Base-by-base conservation (phyloP, 2,888 invertebrate genomes). In the Ommatoiulus sabulosus region DNA sequence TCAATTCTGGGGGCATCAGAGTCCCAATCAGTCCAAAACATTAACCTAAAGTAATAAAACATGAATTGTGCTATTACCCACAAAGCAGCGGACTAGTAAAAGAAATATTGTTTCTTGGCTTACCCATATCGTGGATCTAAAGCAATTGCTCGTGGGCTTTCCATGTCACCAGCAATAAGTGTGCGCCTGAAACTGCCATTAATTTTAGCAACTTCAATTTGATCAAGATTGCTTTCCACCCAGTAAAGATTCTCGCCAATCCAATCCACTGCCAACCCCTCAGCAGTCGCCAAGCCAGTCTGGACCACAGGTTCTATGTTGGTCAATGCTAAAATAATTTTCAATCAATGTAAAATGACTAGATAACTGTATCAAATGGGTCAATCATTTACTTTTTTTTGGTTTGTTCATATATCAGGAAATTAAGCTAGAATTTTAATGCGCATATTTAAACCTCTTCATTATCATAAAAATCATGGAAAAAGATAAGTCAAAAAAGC, bases 191-290 rank as follows among this genome's bases (percentile, higher is more conserved):
- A 96, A 90, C 94, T 94, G 1, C 97, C 97, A 93, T 95, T 95
- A 86, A 96, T 92, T 90, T 95, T 94, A 43, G 96, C 95, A 84
- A 97, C 97, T 94, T 97, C 97, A 89, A 97, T 96, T 93, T 97
- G 97, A 92, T 96, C 96, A 90, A 97, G 93, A 91, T 95, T 95
- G 92, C 96, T 96, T 92, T 97, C 97, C 24, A 97, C 96, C 97
- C 97, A 97, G 93, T 97, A 97, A 6, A 97, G 93, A 93, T 97
- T 97, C 91, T 95, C 94, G 43, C 95, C 97, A 90, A 97, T 95
- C 97, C 97, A 97, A 93, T 97, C 97, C 2, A 97, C 96, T 0
- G 97, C 97, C 90, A 97, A 93, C 0, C 97, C 98, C 93, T 98
- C 98, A 0, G 97, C 97, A 1, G 97, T 96, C 3, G 96, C 95